These are phyloP conservation scores for Diaprepes abbreviatus DNA, from an alignment of 2,888 invertebrate species.

Conservation along the genomic window DNA sequence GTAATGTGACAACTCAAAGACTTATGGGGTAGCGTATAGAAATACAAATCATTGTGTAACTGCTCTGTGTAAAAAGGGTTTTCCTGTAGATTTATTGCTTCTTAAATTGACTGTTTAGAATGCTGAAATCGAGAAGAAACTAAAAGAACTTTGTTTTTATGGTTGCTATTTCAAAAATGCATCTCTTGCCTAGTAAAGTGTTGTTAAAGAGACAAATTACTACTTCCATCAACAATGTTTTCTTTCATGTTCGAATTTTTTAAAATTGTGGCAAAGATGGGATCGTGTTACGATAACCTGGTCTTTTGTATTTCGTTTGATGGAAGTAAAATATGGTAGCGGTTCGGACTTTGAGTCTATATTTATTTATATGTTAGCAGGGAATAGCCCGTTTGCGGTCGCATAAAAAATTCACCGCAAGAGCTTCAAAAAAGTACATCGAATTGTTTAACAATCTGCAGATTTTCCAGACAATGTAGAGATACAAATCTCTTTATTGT, in stretches of 20 bases:
- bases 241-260: not conserved
- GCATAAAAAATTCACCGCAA: slow-evolving; percentile 39
- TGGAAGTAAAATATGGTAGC: not conserved
- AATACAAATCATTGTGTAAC: slow-evolving; percentile 53
- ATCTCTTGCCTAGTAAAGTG: slow-evolving; percentile 10
- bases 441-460: slow-evolving; percentile 42
- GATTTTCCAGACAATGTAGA: slow-evolving; percentile 46
- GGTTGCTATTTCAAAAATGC: slow-evolving; percentile 37
- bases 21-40: slow-evolving; percentile 50
- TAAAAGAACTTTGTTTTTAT: slow-evolving; percentile 19
- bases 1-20: slow-evolving; percentile 52
- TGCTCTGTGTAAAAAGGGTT: slow-evolving; percentile 33
- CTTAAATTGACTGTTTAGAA: slow-evolving; percentile 5
- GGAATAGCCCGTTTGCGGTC: slow-evolving; percentile 33
- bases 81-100: slow-evolving; percentile 26
- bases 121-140: slow-evolving; percentile 23
- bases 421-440: slow-evolving; percentile 40
- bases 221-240: not conserved
- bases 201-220: slow-evolving; percentile 10
- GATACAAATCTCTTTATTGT: slow-evolving; percentile 57
- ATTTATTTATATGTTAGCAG: slow-evolving; percentile 24
- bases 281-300: slow-evolving; percentile 1
- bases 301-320: not conserved
- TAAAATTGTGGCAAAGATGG: not conserved
- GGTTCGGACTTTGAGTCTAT: not conserved